A percentile compares a stretch with the other conserved stretches of the same genome.
Evolutionary conservation across 1,140 invertebrate genomes (phyloP).

Genomic region (Hydropsyche tenuis): DNA sequence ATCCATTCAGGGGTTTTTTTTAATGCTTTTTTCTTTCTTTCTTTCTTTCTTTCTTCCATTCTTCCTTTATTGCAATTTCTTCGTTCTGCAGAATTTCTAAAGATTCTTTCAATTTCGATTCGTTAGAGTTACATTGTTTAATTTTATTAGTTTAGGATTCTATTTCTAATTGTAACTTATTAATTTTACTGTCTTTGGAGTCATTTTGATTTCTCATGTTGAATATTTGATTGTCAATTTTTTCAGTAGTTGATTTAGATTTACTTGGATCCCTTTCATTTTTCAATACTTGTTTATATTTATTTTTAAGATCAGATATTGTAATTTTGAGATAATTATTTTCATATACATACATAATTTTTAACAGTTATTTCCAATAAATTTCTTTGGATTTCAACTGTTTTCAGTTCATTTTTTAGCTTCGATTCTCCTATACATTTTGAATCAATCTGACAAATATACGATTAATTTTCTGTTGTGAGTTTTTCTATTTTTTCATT

Average conservation of each 20-base stretch:
- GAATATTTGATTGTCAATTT: not conserved
- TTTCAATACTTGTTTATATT: not conserved
- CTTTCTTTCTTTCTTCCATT: too few species aligned
- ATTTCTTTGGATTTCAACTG: not conserved
- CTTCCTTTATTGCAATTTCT: not conserved
- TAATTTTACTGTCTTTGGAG: constrained; percentile 4
- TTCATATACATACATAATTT: not conserved
- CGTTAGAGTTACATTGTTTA: not conserved
- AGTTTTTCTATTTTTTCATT: not conserved
- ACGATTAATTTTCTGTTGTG: not conserved
- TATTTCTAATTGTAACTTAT: not conserved
- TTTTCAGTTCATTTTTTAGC: not conserved
- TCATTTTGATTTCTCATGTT: constrained; percentile 11
- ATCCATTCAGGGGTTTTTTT: too few species aligned
- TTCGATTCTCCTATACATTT: not conserved
- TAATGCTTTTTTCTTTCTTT: too few species aligned
- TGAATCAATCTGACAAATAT: not conserved
- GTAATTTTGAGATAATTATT: not conserved
- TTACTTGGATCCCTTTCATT: not conserved
- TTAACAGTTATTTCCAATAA: not conserved
- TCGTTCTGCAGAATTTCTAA: not conserved
- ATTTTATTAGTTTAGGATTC: not conserved
- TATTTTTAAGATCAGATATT: not conserved
- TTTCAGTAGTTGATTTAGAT: not conserved
- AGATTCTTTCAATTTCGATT: not conserved